Evolutionary conservation across 1,140 invertebrate genomes (phyloP), one percentile per base, ranked within the genome.

Genomic region (Teleopsis dalmanni): DNA sequence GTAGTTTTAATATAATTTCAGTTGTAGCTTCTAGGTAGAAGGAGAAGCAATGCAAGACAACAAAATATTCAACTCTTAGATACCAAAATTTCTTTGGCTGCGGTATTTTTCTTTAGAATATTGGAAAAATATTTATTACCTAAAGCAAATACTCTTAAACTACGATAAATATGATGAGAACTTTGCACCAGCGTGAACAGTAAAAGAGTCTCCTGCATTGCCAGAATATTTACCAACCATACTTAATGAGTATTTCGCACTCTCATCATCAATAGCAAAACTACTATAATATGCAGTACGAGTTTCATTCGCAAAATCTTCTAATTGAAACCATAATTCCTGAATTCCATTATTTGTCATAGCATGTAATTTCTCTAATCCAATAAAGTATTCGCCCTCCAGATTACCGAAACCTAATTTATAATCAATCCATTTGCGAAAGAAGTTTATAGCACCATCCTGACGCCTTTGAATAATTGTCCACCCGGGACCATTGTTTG

Each of bases 161-260:
- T n/a, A n/a, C 73, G n/a, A n/a, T n/a, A n/a, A n/a, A n/a, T n/a
- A n/a, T n/a, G n/a, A n/a, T n/a, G n/a, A n/a, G n/a, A 45, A 45
- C 19, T 45, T 45, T 22, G 14, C 19, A n/a, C 42, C 42, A 31
- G 29, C 29, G n/a, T 34, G 42, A 8, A 26, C n/a, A n/a, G n/a
- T n/a, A n/a, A 88, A 60, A 0, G 82, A 80, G 60, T 88, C 81
- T n/a, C 73, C 80, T 47, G 80, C 80, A 50, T 76, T 78, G 10
- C 84, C 84, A 18, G 72, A 73, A 59, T 81, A 85, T 27, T 75
- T 72, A 4, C 78, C 78, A 2, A 88, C 59, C 1, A 78, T 70
- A 53, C 75, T 77, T 19, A 87, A 73, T 13, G 77, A 71, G 58
- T 82, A 89, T 1, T 76, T 76, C 55, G 84, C 79, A 9, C 69